Evolutionary conservation across 2,888 invertebrate genomes (phyloP), one percentile per base, ranked within the genome.

Genomic region (Halictus ligatus): DNA sequence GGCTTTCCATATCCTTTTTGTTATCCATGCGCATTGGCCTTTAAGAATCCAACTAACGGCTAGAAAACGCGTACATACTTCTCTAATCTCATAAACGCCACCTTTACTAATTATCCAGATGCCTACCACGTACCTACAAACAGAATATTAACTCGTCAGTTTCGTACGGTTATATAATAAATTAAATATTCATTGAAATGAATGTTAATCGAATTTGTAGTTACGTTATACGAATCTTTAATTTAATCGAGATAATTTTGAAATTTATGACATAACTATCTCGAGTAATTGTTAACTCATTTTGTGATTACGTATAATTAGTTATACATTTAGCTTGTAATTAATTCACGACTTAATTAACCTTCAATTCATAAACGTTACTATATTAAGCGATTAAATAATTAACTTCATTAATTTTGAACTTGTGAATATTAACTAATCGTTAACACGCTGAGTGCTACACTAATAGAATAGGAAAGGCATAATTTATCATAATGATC

Each of bases 1-100:
- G 76, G 77, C 78, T 86, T 84, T 78, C 72, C 76, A 78, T 78
- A 80, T 78, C 75, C 80, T 84, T 80, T 85, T 64, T 73, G 64
- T 67, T 67, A 67, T 67, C 64, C 75, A n/a, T 71, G 77, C 60
- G 15, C 64, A 67, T 67, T 67, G 64, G 64, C 3, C 64, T 67
- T 35, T 67, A 67, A 67, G 35, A 67, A 67, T 35, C 18, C 64
- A 3, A 35, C 29, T 29, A 29, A 67, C 7, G 64, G 29, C 8
- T 35, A 18, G 64, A 67, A 35, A 67, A 35, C 29, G 35, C 2
- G 18, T 8, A 6, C 18, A 64, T 64, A 35, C 35, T 35, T 29
- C 64, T 29, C 29, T 15, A 35, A 29, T 15, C 29, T 15, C 8
- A 64, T 64, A 35, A 35, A 64, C 64, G 25, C 25, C 25, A 25